Conservation (phyloP, 2,888 invertebrate species). For the Adelphocoris suturalis region DNA sequence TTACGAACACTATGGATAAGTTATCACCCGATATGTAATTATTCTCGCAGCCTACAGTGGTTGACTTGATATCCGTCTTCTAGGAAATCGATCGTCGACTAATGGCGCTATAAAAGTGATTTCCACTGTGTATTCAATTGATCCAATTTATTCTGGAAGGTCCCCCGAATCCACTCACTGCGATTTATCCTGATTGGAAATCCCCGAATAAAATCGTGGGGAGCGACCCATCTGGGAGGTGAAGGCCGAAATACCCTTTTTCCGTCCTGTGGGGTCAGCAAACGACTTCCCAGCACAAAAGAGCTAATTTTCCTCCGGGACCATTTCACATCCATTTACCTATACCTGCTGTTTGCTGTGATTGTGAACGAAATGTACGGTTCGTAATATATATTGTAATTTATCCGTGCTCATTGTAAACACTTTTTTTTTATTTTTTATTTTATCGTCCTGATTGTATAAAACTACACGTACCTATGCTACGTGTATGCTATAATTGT, state of each 20-base stretch:
- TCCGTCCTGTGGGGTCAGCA: conserved; percentile 31
- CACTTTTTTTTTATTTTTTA: too few relatives aligned
- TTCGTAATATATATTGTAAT: not conserved
- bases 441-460: too few relatives aligned
- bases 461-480: too few relatives aligned
- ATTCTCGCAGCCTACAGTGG: too few relatives aligned
- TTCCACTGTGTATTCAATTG: not conserved
- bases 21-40: too few relatives aligned
- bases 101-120: not conserved
- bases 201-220: conserved; percentile 14
- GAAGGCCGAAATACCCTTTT: not conserved
- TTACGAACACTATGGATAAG: too few relatives aligned
- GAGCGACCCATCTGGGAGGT: not conserved
- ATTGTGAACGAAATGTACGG: not conserved
- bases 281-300: conserved; percentile 11
- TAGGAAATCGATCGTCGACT: too few relatives aligned
- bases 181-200: not conserved
- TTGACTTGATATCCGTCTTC: too few relatives aligned
- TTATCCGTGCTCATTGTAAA: too few relatives aligned
- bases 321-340: not conserved
- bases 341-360: not conserved
- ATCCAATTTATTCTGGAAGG: not conserved
- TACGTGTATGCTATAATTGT: too few relatives aligned
- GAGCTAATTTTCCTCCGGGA: not conserved
- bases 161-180: not conserved